phyloP scores from a whole-genome alignment of 1,140 invertebrate species.

The Bombyx mori region DNA sequence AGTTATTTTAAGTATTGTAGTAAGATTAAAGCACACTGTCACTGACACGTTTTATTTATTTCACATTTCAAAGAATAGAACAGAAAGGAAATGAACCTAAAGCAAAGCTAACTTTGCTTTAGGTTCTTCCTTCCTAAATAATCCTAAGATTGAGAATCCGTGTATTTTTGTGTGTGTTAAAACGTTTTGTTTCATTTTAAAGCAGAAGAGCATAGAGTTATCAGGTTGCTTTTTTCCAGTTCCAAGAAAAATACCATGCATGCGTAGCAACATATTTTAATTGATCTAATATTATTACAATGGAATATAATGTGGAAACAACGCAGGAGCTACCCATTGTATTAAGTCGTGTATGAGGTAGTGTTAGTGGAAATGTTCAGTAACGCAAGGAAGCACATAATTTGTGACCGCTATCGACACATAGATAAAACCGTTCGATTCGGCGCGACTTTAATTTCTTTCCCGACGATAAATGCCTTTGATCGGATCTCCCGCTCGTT shows the following conservation, averaged over 20 bases:
- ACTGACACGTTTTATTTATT: background rate
- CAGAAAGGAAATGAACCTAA: background rate
- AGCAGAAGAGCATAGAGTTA: no score
- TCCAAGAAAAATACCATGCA: no score
- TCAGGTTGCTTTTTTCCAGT: no score
- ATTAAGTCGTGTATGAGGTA: background rate
- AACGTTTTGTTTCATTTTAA: no score
- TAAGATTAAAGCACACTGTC: background rate
- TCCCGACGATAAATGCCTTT: conserved; percentile 50
- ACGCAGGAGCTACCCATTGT: background rate
- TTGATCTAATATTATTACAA: background rate
- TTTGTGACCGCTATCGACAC: conserved; percentile 65
- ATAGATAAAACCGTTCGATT: conserved; percentile 65
- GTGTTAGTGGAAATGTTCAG: conserved; percentile 17
- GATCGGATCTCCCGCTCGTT: conserved; percentile 24
- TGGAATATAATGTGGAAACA: background rate
- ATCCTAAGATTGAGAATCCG: no score
- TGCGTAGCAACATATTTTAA: background rate
- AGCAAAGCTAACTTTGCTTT: background rate
- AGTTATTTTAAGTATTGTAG: background rate
- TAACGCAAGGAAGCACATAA: conserved; percentile 58
- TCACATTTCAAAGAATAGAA: background rate
- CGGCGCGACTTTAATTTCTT: conserved; percentile 64
- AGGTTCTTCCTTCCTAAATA: no score
- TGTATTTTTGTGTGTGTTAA: no score